Evolutionary conservation across 2,113 vertebrate genomes (phyloP).

Genomic region (Percopsis transmontana): DNA sequence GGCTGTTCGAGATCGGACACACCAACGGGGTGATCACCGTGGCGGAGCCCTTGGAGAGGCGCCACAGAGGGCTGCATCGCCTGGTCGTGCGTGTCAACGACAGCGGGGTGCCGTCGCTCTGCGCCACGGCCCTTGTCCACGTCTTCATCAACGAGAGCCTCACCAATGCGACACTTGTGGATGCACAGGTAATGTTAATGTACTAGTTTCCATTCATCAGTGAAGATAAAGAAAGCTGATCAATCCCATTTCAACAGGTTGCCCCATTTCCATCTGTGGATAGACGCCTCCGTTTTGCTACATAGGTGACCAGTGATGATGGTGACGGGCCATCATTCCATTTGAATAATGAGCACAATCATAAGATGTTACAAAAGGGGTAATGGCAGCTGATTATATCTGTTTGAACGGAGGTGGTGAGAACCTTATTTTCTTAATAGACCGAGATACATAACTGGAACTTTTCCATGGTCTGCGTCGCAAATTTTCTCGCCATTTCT

Average conservation of each 20-base stretch:
- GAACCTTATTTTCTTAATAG: constrained; percentile 49
- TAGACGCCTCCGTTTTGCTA: constrained; percentile 19
- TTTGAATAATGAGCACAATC: constrained; percentile 35
- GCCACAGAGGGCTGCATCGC: constrained; percentile 92
- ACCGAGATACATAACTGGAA: constrained; percentile 38
- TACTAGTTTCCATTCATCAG: background rate
- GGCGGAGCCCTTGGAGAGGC: constrained; percentile 89
- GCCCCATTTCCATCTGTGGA: constrained; percentile 6
- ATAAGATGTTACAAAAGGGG: constrained; percentile 40
- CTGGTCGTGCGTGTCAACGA: constrained; percentile 94
- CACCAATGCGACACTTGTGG: constrained; percentile 88
- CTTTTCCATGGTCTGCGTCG: constrained; percentile 36
- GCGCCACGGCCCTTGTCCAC: constrained; percentile 89
- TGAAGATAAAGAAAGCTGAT: background rate
- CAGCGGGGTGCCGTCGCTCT: constrained; percentile 90
- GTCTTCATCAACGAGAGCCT: constrained; percentile 96
- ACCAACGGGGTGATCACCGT: constrained; percentile 92
- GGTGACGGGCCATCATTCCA: constrained; percentile 30
- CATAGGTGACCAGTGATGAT: constrained; percentile 34
- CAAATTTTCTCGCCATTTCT: constrained; percentile 36
- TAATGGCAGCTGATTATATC: constrained; percentile 50
- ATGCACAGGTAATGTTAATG: constrained; percentile 82
- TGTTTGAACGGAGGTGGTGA: constrained; percentile 34
- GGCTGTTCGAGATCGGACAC: constrained; percentile 90
- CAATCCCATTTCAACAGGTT: constrained; percentile 7